phyloP scores from a whole-genome alignment of 2,888 invertebrate genomes.

The Habroteleia sp. region DNA sequence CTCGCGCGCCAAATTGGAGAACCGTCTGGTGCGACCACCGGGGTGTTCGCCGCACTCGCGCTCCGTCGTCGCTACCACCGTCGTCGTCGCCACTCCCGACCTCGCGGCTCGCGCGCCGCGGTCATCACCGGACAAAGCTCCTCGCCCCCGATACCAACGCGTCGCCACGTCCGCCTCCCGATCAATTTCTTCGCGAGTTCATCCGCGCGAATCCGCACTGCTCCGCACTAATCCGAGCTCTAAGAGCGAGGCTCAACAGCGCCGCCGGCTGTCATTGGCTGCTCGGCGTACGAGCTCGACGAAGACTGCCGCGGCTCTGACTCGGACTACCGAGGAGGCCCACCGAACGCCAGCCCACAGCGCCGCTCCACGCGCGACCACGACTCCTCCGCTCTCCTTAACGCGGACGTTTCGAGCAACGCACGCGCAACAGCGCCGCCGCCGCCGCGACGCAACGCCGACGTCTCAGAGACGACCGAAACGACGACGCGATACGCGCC shows the following conservation, averaged over 20 bases:
- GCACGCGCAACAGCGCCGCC: constrained; percentile 69
- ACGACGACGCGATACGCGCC: constrained; percentile 57
- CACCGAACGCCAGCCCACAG: constrained; percentile 60
- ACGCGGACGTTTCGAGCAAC: constrained; percentile 66
- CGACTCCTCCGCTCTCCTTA: constrained; percentile 63
- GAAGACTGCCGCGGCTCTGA: constrained; percentile 75
- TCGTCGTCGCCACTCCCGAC: too few relatives aligned
- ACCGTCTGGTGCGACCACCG: too few relatives aligned
- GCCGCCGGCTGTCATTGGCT: constrained; percentile 68
- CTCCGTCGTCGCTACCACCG: too few relatives aligned
- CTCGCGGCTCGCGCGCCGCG: too few relatives aligned
- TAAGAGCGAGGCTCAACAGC: too few relatives aligned
- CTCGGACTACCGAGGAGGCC: constrained; percentile 67
- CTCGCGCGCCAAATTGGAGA: neutral
- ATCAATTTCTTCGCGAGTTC: too few relatives aligned
- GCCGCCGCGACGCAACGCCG: constrained; percentile 52
- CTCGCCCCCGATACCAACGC: too few relatives aligned
- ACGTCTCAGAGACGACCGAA: constrained; percentile 42
- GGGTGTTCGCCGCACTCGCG: too few relatives aligned
- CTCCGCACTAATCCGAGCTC: constrained; percentile 32
- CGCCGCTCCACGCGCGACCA: constrained; percentile 65
- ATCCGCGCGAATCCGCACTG: constrained; percentile 8
- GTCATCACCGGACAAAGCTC: too few relatives aligned
- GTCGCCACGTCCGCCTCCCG: too few relatives aligned
- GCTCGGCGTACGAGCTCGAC: constrained; percentile 72